Base-by-base conservation (phyloP, 2,888 invertebrate genomes). In the Taphrorychus bicolor region DNA sequence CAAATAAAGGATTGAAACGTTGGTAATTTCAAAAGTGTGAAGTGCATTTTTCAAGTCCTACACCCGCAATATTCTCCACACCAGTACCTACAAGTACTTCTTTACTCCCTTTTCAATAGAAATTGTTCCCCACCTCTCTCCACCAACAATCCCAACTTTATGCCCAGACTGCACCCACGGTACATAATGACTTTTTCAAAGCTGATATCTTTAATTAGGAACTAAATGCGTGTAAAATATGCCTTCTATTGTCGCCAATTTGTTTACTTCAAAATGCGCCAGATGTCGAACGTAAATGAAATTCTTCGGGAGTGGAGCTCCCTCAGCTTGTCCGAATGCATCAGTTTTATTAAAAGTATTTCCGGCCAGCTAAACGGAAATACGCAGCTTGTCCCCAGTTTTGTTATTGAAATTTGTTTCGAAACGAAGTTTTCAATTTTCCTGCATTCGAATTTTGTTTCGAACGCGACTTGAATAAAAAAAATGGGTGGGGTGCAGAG, bases 291-390 rank as follows among this genome's bases (percentile, higher is more conserved):
- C 7, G 9, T 32, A 32, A 32, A 32, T 32, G 7, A 32, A 32
- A 32, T 32, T 32, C 32, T 32, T 32, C 32, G 32, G 32, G 9
- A 32, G 11, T 32, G 9, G 32, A 32, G 11, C 3, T 32, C 11
- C 11, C 11, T 45, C 45, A 17, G 17, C 14, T 45, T 45, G 45
- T 45, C 16, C 45, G 45, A 5, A 16, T 45, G 45, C 14, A 16
- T 45, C 45, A 45, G 45, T 45, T 45, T 45, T 45, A 45, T 45
- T 45, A 45, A 45, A 45, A 45, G 45, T 45, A 7, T 32, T 32
- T 11, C 32, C 7, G 32, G 32, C 7, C 32, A 32, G 32, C 11
- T 32, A 32, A 45, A 4, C 14, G 16, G 17, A 45, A 45, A 17
- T 16, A 45, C 45, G 45, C 45, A 45, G 17, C 45, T 45, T 45